A percentile compares a stretch with the other conserved stretches of the same genome.
phyloP scores from a whole-genome alignment of 2,888 invertebrate species.

The Torymus texanus region DNA sequence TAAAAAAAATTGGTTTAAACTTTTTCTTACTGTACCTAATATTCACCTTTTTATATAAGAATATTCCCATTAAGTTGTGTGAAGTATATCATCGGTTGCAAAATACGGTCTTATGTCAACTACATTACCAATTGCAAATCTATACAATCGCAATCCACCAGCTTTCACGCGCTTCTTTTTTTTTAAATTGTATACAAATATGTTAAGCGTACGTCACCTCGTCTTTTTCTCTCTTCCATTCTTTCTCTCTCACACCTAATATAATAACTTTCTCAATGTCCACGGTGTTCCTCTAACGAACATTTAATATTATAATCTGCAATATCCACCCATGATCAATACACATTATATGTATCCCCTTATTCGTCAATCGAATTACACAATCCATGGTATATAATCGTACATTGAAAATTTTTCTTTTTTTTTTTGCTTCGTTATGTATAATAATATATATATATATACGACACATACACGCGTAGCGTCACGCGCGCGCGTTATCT shows the following conservation, averaged over 20 bases:
- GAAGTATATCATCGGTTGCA: too few species aligned
- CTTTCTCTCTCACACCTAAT: not conserved
- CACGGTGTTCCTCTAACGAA: constrained; percentile 32
- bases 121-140: not conserved
- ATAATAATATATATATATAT: constrained; percentile 22
- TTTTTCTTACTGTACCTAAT: too few species aligned
- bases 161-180: constrained; percentile 37
- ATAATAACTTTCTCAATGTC: constrained; percentile 17
- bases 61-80: too few species aligned
- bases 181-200: constrained; percentile 61
- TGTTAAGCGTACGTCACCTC: constrained; percentile 59
- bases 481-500: not conserved
- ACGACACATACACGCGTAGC: not conserved
- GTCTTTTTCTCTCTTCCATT: too few species aligned
- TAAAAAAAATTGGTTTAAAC: too few species aligned
- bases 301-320: constrained; percentile 30
- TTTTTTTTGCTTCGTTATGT: not conserved
- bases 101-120: too few species aligned
- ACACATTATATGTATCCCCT: too few species aligned
- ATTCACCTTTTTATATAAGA: too few species aligned
- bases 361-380: constrained; percentile 12
- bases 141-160: constrained; percentile 8
- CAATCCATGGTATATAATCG: constrained; percentile 19
- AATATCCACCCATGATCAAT: too few species aligned
- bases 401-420: not conserved